Conservation (phyloP, 2,113 vertebrate genomes). For the Romanogobio albipinnatus region DNA sequence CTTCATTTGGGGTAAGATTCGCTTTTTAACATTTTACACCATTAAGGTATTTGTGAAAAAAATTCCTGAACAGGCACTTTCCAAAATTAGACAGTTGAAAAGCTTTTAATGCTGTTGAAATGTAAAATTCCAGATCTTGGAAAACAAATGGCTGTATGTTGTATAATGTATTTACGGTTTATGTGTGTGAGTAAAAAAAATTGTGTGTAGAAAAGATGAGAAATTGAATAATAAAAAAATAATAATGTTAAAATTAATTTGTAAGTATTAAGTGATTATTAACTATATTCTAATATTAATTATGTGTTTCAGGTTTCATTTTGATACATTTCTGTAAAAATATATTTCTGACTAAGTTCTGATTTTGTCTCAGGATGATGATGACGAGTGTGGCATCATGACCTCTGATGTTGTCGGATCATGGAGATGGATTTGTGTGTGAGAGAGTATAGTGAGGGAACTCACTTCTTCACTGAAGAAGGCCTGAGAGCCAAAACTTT, state of each 20-base stretch:
- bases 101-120: no score
- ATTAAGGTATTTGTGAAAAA: no score
- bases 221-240: no score
- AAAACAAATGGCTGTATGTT: no score
- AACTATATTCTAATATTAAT: neutral
- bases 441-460: neutral
- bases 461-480: no score
- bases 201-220: neutral
- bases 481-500: no score
- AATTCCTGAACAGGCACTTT: no score
- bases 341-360: neutral
- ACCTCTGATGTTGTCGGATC: neutral
- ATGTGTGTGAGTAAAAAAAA: neutral
- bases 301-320: neutral
- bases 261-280: neutral
- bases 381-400: neutral
- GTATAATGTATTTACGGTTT: neutral
- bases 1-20: neutral
- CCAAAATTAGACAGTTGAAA: no score
- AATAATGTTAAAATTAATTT: neutral
- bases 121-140: no score
- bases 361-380: neutral
- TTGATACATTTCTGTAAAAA: neutral
- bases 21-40: neutral
- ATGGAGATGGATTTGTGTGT: constrained; percentile 28